Conservation (phyloP, 2,797 vertebrate species). For the Okamejei kenojei region DNA sequence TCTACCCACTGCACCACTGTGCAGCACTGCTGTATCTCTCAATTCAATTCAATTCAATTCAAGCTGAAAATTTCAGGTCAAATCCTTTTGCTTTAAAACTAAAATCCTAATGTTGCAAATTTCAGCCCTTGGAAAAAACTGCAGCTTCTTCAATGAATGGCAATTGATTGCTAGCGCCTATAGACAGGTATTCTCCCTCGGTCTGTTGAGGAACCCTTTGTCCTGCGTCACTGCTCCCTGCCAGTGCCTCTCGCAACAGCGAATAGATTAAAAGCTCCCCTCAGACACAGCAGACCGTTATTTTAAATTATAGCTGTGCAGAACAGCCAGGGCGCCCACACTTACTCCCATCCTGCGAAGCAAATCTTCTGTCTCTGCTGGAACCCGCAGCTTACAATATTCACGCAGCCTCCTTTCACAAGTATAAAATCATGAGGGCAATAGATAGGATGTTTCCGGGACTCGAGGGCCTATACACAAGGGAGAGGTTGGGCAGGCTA, state of each 20-base stretch:
- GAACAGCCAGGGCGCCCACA: neutral
- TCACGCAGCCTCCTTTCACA: neutral
- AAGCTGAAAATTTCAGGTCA: neutral
- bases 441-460: too few species aligned
- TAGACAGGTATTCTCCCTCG: neutral
- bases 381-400: neutral
- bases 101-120: neutral
- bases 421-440: neutral
- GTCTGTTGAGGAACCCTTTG: neutral
- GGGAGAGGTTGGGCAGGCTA: too few species aligned
- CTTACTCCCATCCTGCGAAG: neutral
- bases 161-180: neutral
- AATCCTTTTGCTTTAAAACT: neutral
- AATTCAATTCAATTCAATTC: too few species aligned
- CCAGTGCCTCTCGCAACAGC: neutral
- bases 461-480: too few species aligned
- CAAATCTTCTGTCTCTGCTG: neutral
- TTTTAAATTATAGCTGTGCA: constrained; percentile 1
- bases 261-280: constrained; percentile 16
- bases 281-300: neutral
- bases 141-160: neutral
- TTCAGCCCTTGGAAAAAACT: neutral
- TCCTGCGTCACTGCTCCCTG: constrained; percentile 18
- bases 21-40: too few species aligned
- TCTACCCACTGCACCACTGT: too few species aligned